phyloP scores from a whole-genome alignment of 2,888 invertebrate genomes.

The Drosophila cracens region DNA sequence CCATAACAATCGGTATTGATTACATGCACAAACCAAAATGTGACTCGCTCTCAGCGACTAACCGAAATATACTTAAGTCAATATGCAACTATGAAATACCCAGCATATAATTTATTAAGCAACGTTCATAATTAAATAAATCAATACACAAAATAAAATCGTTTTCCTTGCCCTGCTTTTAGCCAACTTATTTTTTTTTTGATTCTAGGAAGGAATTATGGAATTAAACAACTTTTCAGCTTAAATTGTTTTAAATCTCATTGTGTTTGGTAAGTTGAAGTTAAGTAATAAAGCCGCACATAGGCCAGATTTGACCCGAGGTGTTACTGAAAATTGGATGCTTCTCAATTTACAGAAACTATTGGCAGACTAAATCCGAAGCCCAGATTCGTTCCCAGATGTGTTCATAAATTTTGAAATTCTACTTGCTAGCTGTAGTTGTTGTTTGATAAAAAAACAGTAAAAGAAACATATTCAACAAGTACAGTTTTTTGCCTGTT shows the following conservation, averaged over 20 bases:
- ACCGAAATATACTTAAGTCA: neutral
- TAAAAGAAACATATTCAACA: too few relatives aligned
- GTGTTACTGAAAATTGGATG: neutral
- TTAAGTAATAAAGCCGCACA: neutral
- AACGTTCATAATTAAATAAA: neutral
- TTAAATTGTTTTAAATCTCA: neutral
- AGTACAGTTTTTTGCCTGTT: too few relatives aligned
- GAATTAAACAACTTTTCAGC: neutral
- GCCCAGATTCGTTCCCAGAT: neutral
- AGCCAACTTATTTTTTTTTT: neutral
- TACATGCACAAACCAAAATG: constrained; percentile 56
- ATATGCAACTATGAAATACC: constrained; percentile 9
- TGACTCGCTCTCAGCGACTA: constrained; percentile 30
- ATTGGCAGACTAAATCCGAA: neutral
- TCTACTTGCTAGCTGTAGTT: neutral
- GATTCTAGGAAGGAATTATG: neutral
- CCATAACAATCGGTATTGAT: constrained; percentile 75
- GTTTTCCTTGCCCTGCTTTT: neutral
- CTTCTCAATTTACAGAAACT: neutral
- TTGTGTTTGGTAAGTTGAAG: too few relatives aligned
- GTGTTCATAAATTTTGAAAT: neutral
- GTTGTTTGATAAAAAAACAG: too few relatives aligned
- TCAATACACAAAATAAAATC: neutral
- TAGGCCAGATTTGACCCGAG: neutral
- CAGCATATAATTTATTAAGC: neutral